Conservation (phyloP, 2,113 vertebrate species). For the Mobula hypostoma region DNA sequence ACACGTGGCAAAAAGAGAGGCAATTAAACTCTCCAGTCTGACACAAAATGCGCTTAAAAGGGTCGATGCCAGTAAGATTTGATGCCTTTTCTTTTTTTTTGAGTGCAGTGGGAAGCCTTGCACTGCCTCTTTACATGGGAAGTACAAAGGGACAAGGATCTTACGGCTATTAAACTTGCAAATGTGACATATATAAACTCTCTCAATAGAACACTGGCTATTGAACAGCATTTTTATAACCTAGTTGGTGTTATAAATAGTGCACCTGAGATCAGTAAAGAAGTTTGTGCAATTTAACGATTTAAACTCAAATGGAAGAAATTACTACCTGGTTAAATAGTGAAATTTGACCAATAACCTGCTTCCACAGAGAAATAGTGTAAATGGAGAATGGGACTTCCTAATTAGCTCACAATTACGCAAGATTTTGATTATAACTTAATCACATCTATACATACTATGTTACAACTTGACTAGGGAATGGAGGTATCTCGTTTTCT, state of each 20-base stretch:
- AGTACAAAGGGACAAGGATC: slow-evolving; percentile 10
- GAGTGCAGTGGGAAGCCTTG: slow-evolving; percentile 26
- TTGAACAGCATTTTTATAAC: slow-evolving; percentile 18
- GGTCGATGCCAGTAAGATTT: slow-evolving; percentile 24
- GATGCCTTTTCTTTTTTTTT: slow-evolving; percentile 32
- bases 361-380: neutral
- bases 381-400: neutral
- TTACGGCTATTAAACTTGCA: slow-evolving; percentile 36
- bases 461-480: neutral
- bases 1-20: slow-evolving; percentile 38
- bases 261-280: neutral
- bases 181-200: slow-evolving; percentile 35
- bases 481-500: too few species aligned
- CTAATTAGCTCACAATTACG: neutral
- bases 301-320: neutral
- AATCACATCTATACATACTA: neutral
- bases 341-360: neutral
- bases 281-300: neutral
- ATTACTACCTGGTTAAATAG: neutral
- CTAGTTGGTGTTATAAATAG: slow-evolving; percentile 10
- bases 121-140: neutral
- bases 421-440: too few species aligned
- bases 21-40: slow-evolving; percentile 43
- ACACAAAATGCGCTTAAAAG: slow-evolving; percentile 36
- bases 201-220: neutral